phyloP scores from a whole-genome alignment of 2,113 vertebrate species.

The Rynchops niger region DNA sequence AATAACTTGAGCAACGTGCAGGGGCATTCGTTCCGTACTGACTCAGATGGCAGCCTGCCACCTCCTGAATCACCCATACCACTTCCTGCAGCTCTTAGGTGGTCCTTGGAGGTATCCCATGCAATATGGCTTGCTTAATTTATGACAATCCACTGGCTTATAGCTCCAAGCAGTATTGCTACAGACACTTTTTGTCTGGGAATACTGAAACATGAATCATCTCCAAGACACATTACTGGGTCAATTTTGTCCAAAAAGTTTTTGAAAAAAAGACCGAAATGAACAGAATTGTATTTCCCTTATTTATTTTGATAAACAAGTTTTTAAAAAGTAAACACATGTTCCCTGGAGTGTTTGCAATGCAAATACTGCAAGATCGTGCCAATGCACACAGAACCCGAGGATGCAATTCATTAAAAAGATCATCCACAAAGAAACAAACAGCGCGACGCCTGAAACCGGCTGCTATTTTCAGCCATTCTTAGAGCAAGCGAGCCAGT shows the following conservation, averaged over 20 bases:
- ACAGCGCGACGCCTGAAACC: rapidly evolving
- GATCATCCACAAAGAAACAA: rapidly evolving
- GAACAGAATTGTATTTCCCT: neutral
- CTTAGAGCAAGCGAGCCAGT: rapidly evolving
- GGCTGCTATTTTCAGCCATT: rapidly evolving
- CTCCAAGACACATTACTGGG: neutral
- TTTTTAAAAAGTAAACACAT: neutral
- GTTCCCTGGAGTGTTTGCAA: neutral
- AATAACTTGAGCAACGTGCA: neutral
- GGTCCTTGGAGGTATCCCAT: neutral
- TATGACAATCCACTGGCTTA: neutral
- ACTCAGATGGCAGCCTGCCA: conserved; percentile 15
- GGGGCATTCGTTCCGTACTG: neutral
- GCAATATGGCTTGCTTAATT: neutral
- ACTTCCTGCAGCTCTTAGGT: conserved; percentile 30
- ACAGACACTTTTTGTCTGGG: neutral
- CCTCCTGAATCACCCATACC: conserved; percentile 12
- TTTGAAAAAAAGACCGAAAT: neutral
- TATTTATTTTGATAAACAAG: neutral
- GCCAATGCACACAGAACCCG: rapidly evolving
- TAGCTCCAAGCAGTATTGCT: neutral
- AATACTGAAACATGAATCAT: neutral
- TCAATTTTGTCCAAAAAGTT: neutral
- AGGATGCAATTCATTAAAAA: neutral
- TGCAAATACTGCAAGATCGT: rapidly evolving